Evolutionary conservation across 2,113 vertebrate species (phyloP).

Genomic region (Hemibagrus wyckioides): DNA sequence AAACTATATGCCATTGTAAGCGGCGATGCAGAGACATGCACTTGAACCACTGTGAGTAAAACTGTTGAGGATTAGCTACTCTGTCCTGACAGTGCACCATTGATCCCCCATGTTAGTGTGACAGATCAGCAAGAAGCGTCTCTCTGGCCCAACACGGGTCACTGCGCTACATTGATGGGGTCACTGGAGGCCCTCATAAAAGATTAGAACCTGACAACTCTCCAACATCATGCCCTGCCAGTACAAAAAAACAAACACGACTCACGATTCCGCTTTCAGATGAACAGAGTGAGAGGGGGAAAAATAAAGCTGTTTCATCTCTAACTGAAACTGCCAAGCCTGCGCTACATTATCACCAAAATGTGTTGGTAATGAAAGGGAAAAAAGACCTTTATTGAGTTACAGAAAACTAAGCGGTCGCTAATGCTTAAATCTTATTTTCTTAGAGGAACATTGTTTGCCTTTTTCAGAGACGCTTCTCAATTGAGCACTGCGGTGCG

Average conservation of each 20-base stretch:
- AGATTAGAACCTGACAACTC: conserved; percentile 46
- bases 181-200: conserved; percentile 37
- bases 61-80: conserved; percentile 52
- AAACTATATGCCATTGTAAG: neutral
- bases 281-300: neutral
- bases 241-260: conserved; percentile 1
- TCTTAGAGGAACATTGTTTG: conserved; percentile 21
- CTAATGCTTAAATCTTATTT: conserved; percentile 32
- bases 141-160: conserved; percentile 21
- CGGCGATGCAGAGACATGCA: neutral
- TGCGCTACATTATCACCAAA: neutral
- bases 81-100: conserved; percentile 41
- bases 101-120: conserved; percentile 54
- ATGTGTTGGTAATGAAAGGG: conserved; percentile 18
- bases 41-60: conserved; percentile 32
- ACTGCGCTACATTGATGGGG: conserved; percentile 33
- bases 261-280: conserved; percentile 12
- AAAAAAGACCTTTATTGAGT: conserved; percentile 23
- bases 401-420: conserved; percentile 2
- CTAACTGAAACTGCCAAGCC: conserved; percentile 3
- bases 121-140: conserved; percentile 45
- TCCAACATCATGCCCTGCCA: conserved; percentile 15
- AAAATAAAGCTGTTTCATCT: conserved; percentile 8
- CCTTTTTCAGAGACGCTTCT: conserved; percentile 33
- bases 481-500: conserved; percentile 22